Conservation (phyloP, 2,113 vertebrate genomes). For the Scomber japonicus region DNA sequence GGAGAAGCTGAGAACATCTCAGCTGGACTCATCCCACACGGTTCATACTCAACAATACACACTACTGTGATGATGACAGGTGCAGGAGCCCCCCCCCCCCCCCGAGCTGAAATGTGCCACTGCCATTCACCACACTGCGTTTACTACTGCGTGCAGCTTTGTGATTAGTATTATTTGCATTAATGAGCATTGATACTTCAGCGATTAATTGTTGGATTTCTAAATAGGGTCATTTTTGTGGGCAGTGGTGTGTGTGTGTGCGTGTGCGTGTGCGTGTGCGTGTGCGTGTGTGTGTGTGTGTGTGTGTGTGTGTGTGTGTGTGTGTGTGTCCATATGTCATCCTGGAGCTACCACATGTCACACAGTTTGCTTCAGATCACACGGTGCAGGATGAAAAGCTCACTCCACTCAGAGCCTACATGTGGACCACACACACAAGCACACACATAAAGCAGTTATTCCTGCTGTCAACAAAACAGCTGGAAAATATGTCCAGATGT, state of each 20-base stretch:
- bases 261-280: no score
- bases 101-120: conserved; percentile 26
- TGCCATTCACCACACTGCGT: conserved; percentile 19
- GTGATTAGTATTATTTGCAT: conserved; percentile 2
- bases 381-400: conserved; percentile 9
- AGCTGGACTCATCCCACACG: conserved; percentile 1
- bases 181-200: neutral
- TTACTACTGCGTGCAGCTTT: neutral
- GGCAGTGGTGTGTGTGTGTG: neutral
- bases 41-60: conserved; percentile 2
- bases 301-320: no score
- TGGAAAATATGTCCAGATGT: no score
- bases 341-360: conserved; percentile 23
- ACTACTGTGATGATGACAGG: conserved; percentile 49
- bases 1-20: neutral
- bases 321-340: conserved; percentile 13
- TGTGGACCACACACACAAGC: neutral
- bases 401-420: neutral
- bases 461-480: no score
- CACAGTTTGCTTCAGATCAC: conserved; percentile 32
- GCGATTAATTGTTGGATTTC: conserved; percentile 26
- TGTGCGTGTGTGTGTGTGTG: neutral
- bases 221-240: conserved; percentile 39
- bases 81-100: neutral
- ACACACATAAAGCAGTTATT: neutral